These are phyloP conservation scores for rabbit (Oryctolagus cuniculus) DNA, from an alignment of 2,113 vertebrate genomes.

Conservation along the genomic window mOryCun1.1 NC_091434.1:44212001-44212500, in stretches of 20 bases:
- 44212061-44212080: slow-evolving; percentile 17
- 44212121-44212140: background rate
- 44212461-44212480: background rate
- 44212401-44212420: slow-evolving; percentile 8
- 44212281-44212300: background rate
- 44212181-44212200: background rate
- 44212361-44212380: background rate
- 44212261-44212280: background rate
- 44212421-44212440: background rate
- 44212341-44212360: background rate
- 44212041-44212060: background rate
- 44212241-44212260: background rate
- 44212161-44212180: background rate
- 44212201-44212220: background rate
- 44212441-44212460: background rate
- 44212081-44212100: background rate
- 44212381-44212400: background rate
- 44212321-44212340: background rate
- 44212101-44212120: background rate
- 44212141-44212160: background rate
- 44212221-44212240: background rate
- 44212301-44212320: background rate
- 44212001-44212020: background rate
- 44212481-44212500: background rate
- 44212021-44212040: background rate